Base-by-base conservation (phyloP, 2,113 vertebrate species). In the Syngnathoides biaculeatus region DNA sequence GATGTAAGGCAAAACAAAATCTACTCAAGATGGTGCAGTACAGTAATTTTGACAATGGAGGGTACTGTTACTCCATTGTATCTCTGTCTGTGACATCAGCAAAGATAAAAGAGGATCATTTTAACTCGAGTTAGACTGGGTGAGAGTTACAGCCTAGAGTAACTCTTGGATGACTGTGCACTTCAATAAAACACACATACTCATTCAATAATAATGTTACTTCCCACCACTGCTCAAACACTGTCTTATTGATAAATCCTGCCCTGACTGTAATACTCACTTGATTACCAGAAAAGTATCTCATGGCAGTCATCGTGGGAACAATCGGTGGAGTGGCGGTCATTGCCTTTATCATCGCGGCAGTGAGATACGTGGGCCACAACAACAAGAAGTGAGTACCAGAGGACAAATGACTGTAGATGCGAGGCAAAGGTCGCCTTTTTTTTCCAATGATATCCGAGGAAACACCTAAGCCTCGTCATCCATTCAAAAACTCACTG, bases 301-400 rank as follows among this genome's bases (percentile, higher is more conserved):
- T 92, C 88, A 93, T 93, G 92, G 92, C 92, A 1, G 92, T 93
- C 19, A 91, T 93, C 53, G 91, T 93, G 27, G 92, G 92, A 61
- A 92, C 91, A 64, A 92, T 93, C 24, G 92, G 92, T 65, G 92
- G 92, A 63, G 92, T 93, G 76, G 92, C 92, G 0, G 92, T 93
- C 60, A 93, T 93, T 64, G 92, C 91, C 22, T 93, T 93, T 84
- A 93, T 93, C 78, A 92, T 93, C 24, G 92, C 92, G 45, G 92
- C 92, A 63, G 92, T 93, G 67, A 88, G 92, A 92, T 93, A 92
- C 22, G 91, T 93, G 22, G 90, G 92, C 67, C 92, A 92, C 71
- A 93, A 92, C 85, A 93, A 93, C 87, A 91, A 93, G 82, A 93
- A 93, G 92, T 93, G 78, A 93, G 92, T 92, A 86, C 22, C 74